Conservation (phyloP, 2,797 vertebrate genomes). For the Salmo trutta region DNA sequence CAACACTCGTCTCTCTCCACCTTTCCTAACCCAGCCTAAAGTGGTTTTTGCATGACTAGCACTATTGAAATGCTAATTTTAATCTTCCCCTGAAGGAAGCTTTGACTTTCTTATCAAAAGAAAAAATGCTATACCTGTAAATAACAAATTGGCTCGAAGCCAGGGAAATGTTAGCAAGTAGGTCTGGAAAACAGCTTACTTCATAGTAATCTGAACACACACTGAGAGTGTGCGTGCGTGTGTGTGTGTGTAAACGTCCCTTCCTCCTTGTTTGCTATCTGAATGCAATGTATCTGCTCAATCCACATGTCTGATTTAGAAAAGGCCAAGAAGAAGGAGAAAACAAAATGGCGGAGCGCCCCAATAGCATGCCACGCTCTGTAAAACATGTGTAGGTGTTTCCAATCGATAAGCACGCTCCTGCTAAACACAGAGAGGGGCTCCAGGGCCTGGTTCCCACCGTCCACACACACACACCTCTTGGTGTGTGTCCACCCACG, state of each 20-base stretch:
- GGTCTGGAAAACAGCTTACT: slow-evolving; percentile 36
- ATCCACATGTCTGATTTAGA: slow-evolving; percentile 33
- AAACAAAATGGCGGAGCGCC: slow-evolving; percentile 16
- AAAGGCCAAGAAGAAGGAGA: slow-evolving; percentile 27
- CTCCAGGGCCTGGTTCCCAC: neutral
- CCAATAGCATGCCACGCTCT: slow-evolving; percentile 3
- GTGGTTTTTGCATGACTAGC: slow-evolving; percentile 37
- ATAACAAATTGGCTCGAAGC: slow-evolving; percentile 45
- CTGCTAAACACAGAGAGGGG: neutral
- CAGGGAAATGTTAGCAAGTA: slow-evolving; percentile 25
- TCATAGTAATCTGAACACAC: slow-evolving; percentile 23
- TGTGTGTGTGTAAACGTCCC: neutral
- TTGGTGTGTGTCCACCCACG: slow-evolving; percentile 3
- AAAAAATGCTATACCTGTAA: slow-evolving; percentile 54
- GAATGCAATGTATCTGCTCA: slow-evolving; percentile 49
- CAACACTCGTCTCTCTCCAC: slow-evolving; percentile 37
- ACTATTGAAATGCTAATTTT: slow-evolving; percentile 60
- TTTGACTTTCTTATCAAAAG: slow-evolving; percentile 43
- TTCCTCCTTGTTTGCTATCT: slow-evolving; percentile 42
- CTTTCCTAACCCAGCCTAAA: slow-evolving; percentile 33
- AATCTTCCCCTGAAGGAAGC: slow-evolving; percentile 13
- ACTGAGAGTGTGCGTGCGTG: neutral
- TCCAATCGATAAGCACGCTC: slow-evolving; percentile 56
- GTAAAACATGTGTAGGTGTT: slow-evolving; percentile 46
- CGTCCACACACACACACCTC: slow-evolving; percentile 1